phyloP scores from a whole-genome alignment of 2,113 vertebrate species.

The Pyxicephalus adspersus region DNA sequence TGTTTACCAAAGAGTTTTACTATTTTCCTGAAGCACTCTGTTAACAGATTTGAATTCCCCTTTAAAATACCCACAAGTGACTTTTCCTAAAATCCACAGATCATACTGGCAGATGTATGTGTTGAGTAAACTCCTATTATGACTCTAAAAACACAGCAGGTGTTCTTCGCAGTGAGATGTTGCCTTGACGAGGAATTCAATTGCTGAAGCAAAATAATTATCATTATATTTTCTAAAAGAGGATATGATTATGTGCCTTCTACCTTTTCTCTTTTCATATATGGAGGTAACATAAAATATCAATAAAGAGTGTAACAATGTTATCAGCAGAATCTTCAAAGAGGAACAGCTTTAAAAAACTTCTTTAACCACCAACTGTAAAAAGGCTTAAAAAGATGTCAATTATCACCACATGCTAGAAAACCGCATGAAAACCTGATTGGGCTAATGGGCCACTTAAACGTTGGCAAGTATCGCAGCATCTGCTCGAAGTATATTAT shows the following conservation, averaged over 20 bases:
- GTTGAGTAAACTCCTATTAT: slow-evolving; percentile 9
- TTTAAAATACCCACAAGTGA: slow-evolving; percentile 16
- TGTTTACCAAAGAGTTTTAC: too few species aligned
- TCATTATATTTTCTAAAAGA: slow-evolving; percentile 24
- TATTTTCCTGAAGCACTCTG: too few species aligned
- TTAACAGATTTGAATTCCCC: background rate
- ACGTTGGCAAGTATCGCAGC: slow-evolving; percentile 16
- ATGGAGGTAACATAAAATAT: slow-evolving; percentile 7
- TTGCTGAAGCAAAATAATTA: slow-evolving; percentile 37
- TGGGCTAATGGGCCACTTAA: slow-evolving; percentile 43
- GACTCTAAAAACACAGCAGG: slow-evolving; percentile 22
- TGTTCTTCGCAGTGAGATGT: slow-evolving; percentile 6
- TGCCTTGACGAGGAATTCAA: slow-evolving; percentile 36
- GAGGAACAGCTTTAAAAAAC: background rate
- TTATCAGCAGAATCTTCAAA: background rate
- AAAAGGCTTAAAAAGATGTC: slow-evolving; percentile 34
- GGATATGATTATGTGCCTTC: slow-evolving; percentile 31
- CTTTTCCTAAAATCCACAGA: background rate
- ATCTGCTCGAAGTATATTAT: slow-evolving; percentile 2
- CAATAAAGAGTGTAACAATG: slow-evolving; percentile 3
- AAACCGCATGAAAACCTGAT: slow-evolving; percentile 29
- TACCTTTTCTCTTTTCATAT: background rate
- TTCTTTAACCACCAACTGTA: background rate
- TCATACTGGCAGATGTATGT: background rate
- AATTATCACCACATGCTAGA: slow-evolving; percentile 14